Percentiles rank a stretch among this genome's conserved stretches.
These are phyloP conservation scores for Perognathus longimembris DNA, from an alignment of 2,113 vertebrate species.

Conservation along the genomic window DNA sequence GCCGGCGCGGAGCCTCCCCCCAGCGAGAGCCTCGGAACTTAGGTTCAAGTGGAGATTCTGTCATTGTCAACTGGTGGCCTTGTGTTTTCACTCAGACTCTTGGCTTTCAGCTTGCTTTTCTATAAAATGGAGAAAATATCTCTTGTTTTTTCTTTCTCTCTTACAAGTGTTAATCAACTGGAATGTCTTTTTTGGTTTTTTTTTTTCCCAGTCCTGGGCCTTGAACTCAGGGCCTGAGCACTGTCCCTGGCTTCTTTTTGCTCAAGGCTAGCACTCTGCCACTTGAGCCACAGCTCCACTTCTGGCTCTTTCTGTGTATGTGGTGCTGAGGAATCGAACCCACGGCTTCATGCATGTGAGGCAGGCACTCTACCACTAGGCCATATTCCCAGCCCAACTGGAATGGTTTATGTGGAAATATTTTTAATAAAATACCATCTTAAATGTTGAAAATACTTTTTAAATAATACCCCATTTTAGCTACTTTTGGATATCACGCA, in stretches of 20 bases:
- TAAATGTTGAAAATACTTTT: neutral
- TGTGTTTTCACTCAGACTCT: neutral
- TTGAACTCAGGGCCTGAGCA: too few relatives aligned
- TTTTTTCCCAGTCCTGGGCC: too few relatives aligned
- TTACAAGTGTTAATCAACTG: too few relatives aligned
- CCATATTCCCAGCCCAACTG: too few relatives aligned
- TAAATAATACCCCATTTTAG: neutral
- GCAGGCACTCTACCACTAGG: too few relatives aligned
- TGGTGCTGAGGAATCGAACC: too few relatives aligned
- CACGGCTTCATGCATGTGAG: too few relatives aligned
- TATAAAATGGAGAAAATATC: neutral
- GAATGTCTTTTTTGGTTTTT: too few relatives aligned
- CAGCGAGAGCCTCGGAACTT: accelerated
- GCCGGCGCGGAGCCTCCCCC: accelerated
- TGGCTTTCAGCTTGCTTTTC: neutral
- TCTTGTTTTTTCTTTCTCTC: neutral
- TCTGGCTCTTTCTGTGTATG: too few relatives aligned
- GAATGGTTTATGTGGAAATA: neutral
- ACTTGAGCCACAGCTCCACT: too few relatives aligned
- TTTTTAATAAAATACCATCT: neutral
- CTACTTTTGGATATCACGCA: neutral
- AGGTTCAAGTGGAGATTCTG: neutral
- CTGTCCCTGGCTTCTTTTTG: too few relatives aligned
- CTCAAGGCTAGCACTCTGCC: too few relatives aligned
- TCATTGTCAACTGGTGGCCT: neutral